Evolutionary conservation across 23 tunicate species (phyloP).

Genomic region (Corella eumyota): DNA sequence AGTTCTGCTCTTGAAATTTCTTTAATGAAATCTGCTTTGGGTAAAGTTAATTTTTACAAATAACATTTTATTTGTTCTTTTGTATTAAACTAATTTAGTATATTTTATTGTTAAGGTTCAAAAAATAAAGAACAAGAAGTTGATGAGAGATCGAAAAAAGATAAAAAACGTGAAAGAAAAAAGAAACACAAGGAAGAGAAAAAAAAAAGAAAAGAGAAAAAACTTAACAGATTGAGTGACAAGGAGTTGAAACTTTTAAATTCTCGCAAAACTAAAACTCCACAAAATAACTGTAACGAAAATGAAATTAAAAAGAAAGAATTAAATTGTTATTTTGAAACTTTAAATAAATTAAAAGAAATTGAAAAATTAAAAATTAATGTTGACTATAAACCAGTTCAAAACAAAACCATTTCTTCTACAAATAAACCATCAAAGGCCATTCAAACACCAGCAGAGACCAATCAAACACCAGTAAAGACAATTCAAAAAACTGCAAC

Average conservation of each 20-base stretch:
- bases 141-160: slow-evolving; percentile 1
- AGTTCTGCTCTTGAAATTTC: slow-evolving; percentile 7
- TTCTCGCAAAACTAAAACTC: too few relatives aligned
- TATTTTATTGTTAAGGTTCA: background rate
- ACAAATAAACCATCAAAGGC: background rate
- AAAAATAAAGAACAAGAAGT: background rate
- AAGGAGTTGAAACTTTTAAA: too few relatives aligned
- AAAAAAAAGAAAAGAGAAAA: slow-evolving; percentile 27
- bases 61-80: too few relatives aligned
- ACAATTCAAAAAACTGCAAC: background rate
- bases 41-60: background rate
- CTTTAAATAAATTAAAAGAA: slow-evolving; percentile 11
- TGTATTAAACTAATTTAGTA: too few relatives aligned
- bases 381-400: slow-evolving; percentile 1
- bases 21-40: slow-evolving; percentile 1
- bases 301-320: slow-evolving; percentile 11
- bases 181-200: slow-evolving; percentile 25
- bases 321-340: slow-evolving; percentile 13
- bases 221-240: slow-evolving; percentile 11
- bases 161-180: too few relatives aligned
- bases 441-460: too few relatives aligned
- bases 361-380: slow-evolving; percentile 10
- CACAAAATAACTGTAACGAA: slow-evolving; percentile 3
- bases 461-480: background rate
- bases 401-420: background rate